A percentile compares a stretch with the other conserved stretches of the same genome.
These are phyloP conservation scores for Antheraea assamensis DNA, from an alignment of 2,888 invertebrate genomes.

Conservation along the genomic window DNA sequence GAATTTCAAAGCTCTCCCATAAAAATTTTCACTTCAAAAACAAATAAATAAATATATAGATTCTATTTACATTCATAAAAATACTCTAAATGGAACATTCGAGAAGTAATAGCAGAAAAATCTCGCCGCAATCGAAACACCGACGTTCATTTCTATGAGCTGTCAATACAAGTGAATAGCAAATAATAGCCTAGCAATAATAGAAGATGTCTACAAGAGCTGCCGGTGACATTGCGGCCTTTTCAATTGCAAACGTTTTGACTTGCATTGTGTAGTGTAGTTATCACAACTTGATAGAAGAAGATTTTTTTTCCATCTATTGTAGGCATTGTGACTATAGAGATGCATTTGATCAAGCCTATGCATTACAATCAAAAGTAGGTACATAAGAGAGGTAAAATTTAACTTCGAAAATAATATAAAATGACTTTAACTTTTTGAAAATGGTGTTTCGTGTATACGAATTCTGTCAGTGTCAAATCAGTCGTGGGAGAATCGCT, in stretches of 20 bases:
- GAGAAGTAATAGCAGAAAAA: neutral
- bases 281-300: neutral
- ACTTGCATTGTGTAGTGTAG: neutral
- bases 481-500: too few relatives aligned
- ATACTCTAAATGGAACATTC: neutral
- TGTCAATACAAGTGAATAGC: slow-evolving; percentile 8
- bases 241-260: slow-evolving; percentile 2
- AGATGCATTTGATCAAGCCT: neutral
- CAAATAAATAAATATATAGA: too few relatives aligned
- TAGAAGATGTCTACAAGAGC: neutral
- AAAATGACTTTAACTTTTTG: too few relatives aligned
- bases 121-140: neutral
- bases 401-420: too few relatives aligned
- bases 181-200: neutral
- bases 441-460: too few relatives aligned
- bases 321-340: neutral
- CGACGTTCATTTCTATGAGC: slow-evolving; percentile 3
- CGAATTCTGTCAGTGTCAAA: too few relatives aligned
- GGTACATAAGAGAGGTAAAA: too few relatives aligned
- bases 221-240: slow-evolving; percentile 2
- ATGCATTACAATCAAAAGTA: neutral
- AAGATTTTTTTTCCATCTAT: neutral
- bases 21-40: too few relatives aligned
- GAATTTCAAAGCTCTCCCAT: too few relatives aligned
- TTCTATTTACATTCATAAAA: too few relatives aligned